Percentiles rank a stretch among this genome's conserved stretches.
These are phyloP conservation scores for Bergia sp. DNA, from an alignment of 92 coral and sea anemone genomes.

Conservation along the genomic window DNA sequence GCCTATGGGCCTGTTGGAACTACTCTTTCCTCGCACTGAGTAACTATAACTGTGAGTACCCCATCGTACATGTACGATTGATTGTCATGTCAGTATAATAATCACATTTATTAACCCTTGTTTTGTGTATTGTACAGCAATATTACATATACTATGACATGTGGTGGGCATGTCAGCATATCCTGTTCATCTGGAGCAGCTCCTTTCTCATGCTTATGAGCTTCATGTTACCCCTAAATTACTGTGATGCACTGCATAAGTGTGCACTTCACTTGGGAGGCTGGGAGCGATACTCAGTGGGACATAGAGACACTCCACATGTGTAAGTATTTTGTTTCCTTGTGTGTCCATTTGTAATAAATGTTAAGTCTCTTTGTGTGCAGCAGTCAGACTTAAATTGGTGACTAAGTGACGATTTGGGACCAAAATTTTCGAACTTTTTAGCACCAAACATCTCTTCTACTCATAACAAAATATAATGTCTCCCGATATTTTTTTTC, in stretches of 20 bases:
- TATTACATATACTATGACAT: constrained; percentile 92
- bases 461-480: too few species aligned
- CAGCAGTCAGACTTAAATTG: too few species aligned
- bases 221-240: constrained; percentile 85
- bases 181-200: constrained; percentile 91
- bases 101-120: not conserved
- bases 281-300: constrained; percentile 85
- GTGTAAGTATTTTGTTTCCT: constrained; percentile 62
- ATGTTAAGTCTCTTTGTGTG: too few species aligned
- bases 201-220: constrained; percentile 91
- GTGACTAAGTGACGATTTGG: too few species aligned
- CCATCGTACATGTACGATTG: too few species aligned
- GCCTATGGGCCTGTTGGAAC: too few species aligned
- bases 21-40: too few species aligned
- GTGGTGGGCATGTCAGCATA: constrained; percentile 99
- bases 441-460: too few species aligned
- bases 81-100: not conserved
- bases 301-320: constrained; percentile 90
- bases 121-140: constrained; percentile 68
- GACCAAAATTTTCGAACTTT: too few species aligned
- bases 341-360: too few species aligned
- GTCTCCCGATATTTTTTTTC: too few species aligned
- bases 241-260: constrained; percentile 94
- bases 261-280: constrained; percentile 98
- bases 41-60: too few species aligned